Percentiles rank a stretch among this genome's conserved stretches.
Evolutionary conservation across 2,888 invertebrate species (phyloP).

Genomic region (Brachypterus glaber): DNA sequence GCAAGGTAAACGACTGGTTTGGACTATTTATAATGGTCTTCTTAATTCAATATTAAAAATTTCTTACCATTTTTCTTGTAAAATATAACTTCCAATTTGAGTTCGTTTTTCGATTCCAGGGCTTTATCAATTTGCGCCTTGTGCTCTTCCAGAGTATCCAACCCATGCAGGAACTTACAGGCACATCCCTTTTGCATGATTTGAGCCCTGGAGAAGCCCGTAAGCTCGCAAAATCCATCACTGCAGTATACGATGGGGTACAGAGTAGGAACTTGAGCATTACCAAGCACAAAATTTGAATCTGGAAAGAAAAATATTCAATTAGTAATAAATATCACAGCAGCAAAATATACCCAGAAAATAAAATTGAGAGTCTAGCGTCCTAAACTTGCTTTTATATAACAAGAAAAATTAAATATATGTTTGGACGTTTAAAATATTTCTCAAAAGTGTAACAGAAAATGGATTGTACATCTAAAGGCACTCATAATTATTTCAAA

Average conservation of each 20-base stretch:
- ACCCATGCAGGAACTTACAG: conserved; percentile 88
- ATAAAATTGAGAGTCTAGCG: too few species aligned
- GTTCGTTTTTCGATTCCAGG: conserved; percentile 80
- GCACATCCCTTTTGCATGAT: conserved; percentile 96
- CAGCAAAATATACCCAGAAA: too few species aligned
- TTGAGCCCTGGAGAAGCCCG: conserved; percentile 85
- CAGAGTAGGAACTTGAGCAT: conserved; percentile 79
- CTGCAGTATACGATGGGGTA: conserved; percentile 95
- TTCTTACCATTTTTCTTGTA: conserved; percentile 87
- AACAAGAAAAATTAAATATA: too few species aligned
- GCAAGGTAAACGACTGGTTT: too few species aligned
- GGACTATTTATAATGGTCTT: too few species aligned
- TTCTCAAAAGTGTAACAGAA: too few species aligned
- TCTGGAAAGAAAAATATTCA: conserved; percentile 55
- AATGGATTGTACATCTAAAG: too few species aligned
- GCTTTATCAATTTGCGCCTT: conserved; percentile 83
- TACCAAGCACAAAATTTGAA: conserved; percentile 93
- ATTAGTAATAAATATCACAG: too few species aligned
- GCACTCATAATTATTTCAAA: too few species aligned
- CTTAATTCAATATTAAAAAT: too few species aligned
- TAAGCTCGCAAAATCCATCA: conserved; percentile 93
- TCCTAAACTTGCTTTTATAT: too few species aligned
- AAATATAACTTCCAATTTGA: conserved; percentile 88
- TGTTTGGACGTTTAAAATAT: too few species aligned
- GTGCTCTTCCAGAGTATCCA: conserved; percentile 82